These are phyloP conservation scores for Astreopora myriophthalma DNA, from an alignment of 64 coral and sea anemone species.

Conservation along the genomic window DNA sequence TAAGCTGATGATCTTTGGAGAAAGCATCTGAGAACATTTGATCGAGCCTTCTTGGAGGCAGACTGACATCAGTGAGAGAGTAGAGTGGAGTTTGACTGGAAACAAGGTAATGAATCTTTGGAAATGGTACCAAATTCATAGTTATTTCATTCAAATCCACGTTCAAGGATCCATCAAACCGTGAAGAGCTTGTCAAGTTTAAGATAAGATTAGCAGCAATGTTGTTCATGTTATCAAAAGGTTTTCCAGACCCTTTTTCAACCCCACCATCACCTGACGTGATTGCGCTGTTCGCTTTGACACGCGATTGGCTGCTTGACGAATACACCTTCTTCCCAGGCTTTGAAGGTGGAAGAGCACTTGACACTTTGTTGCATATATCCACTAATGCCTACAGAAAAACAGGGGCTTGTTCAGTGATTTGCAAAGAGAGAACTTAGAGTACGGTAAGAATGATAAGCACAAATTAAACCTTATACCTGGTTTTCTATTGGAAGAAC, in stretches of 20 bases:
- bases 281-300: constrained; percentile 84
- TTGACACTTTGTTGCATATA: constrained; percentile 89
- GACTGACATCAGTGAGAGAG: constrained; percentile 83
- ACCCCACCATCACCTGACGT: constrained; percentile 86
- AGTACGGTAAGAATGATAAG: background rate
- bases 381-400: constrained; percentile 98
- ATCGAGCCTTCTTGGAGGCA: constrained; percentile 89
- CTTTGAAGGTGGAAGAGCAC: constrained; percentile 86
- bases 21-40: constrained; percentile 98
- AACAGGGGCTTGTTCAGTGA: too few species aligned
- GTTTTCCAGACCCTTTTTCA: constrained; percentile 73
- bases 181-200: constrained; percentile 97
- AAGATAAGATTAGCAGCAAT: constrained; percentile 95
- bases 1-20: constrained; percentile 92
- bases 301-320: constrained; percentile 12
- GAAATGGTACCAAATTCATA: constrained; percentile 98
- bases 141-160: constrained; percentile 99
- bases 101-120: constrained; percentile 95
- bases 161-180: constrained; percentile 98
- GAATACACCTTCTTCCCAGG: constrained; percentile 82
- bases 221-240: constrained; percentile 99
- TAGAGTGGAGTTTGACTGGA: constrained; percentile 98
- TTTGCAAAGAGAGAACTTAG: background rate
- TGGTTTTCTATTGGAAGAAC: constrained; percentile 99
- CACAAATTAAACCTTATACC: constrained; percentile 7